These are phyloP conservation scores for Lordiphosa stackelbergi DNA, from an alignment of 1,140 invertebrate species.

Conservation along the genomic window DNA sequence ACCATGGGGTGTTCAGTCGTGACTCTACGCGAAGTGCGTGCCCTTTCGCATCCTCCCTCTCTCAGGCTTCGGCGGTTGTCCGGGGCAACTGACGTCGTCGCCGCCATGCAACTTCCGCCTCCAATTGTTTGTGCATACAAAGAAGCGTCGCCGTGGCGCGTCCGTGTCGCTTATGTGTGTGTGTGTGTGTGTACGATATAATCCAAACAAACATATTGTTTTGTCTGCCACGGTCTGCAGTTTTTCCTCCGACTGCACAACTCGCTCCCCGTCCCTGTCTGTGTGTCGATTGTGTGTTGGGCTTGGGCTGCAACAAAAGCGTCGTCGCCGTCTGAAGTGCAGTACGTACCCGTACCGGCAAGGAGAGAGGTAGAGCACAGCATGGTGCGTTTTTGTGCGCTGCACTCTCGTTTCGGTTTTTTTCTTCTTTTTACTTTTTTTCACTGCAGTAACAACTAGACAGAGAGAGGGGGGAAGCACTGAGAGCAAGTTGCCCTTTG, in stretches of 20 bases:
- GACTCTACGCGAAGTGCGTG: no score
- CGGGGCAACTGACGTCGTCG: slow-evolving; percentile 38
- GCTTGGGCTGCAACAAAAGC: slow-evolving; percentile 48
- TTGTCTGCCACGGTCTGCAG: slow-evolving; percentile 68
- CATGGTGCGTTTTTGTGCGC: slow-evolving; percentile 38
- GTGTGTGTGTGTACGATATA: slow-evolving; percentile 44
- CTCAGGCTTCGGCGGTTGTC: slow-evolving; percentile 26
- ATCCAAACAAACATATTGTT: slow-evolving; percentile 76
- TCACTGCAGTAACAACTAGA: slow-evolving; percentile 4
- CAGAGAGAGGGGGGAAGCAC: neutral
- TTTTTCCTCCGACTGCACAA: slow-evolving; percentile 15
- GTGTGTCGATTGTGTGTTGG: slow-evolving; percentile 63
- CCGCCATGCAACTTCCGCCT: slow-evolving; percentile 71
- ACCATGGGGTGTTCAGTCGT: no score
- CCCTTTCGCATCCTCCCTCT: slow-evolving; percentile 9
- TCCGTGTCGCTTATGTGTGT: slow-evolving; percentile 9
- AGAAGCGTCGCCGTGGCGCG: slow-evolving; percentile 57
- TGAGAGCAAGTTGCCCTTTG: slow-evolving; percentile 21
- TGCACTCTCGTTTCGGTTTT: slow-evolving; percentile 44
- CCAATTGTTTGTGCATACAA: slow-evolving; percentile 74
- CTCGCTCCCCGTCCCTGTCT: slow-evolving; percentile 33
- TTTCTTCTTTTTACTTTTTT: slow-evolving; percentile 9
- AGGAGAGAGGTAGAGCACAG: slow-evolving; percentile 32
- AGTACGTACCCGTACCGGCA: slow-evolving; percentile 12
- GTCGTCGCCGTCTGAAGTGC: slow-evolving; percentile 64